Conservation (phyloP, 2,888 invertebrate genomes). For the Monochamus alternatus region DNA sequence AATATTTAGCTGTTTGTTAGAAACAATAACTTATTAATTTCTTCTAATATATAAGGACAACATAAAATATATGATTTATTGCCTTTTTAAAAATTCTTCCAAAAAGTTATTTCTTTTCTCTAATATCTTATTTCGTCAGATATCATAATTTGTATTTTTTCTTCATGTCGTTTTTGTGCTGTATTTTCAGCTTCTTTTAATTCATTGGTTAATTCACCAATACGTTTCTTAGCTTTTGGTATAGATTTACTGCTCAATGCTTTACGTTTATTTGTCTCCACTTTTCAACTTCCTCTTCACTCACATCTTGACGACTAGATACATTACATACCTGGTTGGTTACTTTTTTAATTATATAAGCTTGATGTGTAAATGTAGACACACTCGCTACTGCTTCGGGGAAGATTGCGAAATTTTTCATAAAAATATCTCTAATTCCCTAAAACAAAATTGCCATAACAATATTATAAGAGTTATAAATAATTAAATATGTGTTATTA, state of each 20-base stretch:
- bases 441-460: too few relatives aligned
- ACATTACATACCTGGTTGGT: neutral
- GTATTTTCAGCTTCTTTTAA: slow-evolving; percentile 4
- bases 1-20: neutral
- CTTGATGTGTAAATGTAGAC: neutral
- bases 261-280: neutral
- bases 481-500: neutral
- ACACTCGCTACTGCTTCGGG: neutral
- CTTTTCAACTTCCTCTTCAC: too few relatives aligned
- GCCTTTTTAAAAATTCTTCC: neutral
- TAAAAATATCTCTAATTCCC: too few relatives aligned
- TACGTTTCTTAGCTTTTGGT: neutral
- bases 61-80: neutral
- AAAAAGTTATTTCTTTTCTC: slow-evolving; percentile 7
- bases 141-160: neutral
- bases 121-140: slow-evolving; percentile 1
- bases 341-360: neutral
- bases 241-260: neutral
- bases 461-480: neutral
- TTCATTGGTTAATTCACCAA: neutral
- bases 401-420: slow-evolving; percentile 1
- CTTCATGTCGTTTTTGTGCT: neutral
- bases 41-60: neutral
- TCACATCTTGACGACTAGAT: neutral
- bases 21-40: neutral